These are phyloP conservation scores for Morpho achilles DNA, from an alignment of 2,888 invertebrate genomes.

Conservation along the genomic window DNA sequence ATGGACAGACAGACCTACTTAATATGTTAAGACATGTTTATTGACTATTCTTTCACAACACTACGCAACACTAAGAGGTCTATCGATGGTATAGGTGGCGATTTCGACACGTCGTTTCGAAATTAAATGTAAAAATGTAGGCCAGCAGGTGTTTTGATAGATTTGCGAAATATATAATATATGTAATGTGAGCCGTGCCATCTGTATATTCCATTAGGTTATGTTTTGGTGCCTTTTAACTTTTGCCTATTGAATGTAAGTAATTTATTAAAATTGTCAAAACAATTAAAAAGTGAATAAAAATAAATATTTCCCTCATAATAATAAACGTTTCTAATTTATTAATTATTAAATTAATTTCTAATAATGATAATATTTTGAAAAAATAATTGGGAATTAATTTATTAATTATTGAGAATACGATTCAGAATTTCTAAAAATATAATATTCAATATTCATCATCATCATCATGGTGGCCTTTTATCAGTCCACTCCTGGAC, in stretches of 20 bases:
- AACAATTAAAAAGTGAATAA: neutral
- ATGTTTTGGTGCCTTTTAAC: conserved; percentile 8
- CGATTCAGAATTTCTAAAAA: neutral
- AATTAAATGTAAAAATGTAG: conserved; percentile 18
- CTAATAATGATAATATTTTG: neutral
- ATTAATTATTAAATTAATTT: neutral
- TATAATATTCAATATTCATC: neutral
- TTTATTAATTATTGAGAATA: too few relatives aligned
- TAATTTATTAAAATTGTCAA: conserved; percentile 6
- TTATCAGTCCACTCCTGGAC: too few relatives aligned
- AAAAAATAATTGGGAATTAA: too few relatives aligned
- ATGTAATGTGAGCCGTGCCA: conserved; percentile 20
- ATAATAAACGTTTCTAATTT: neutral
- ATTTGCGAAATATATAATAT: conserved; percentile 21
- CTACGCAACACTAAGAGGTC: conserved; percentile 22
- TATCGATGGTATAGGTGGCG: conserved; percentile 21
- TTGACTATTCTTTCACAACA: conserved; percentile 13
- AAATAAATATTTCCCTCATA: neutral
- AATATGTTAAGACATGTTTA: conserved; percentile 20
- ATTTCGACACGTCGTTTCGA: conserved; percentile 17
- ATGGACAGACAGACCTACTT: conserved; percentile 12
- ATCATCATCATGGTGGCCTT: too few relatives aligned
- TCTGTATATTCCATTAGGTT: conserved; percentile 11
- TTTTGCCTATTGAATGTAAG: conserved; percentile 11
- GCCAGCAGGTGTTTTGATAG: conserved; percentile 21